Base-by-base conservation (phyloP, 2,113 vertebrate genomes). In the Onychostruthus taczanowskii region DNA sequence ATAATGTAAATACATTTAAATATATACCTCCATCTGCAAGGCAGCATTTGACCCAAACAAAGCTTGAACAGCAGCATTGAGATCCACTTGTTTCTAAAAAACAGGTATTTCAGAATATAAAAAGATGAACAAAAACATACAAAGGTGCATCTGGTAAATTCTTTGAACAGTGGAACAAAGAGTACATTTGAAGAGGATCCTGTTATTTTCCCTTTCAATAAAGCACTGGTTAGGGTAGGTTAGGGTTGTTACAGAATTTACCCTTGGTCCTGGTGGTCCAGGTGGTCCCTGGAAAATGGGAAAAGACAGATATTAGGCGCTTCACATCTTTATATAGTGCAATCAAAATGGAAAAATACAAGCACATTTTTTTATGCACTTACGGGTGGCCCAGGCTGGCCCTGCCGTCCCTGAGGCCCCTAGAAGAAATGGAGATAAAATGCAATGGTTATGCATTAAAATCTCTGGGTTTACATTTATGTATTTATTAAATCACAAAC, bases 361-460 rank as follows among this genome's bases (percentile, higher is more conserved):
- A 31, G 30, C 12, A 67, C 61, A 56, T 13, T 6, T 79, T 63
- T 70, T 68, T 19, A 39, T 27, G 43, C 19, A 98, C 99, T 98
- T 97, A 99, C 99, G 93, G 98, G 98, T 83, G 97, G 99, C 46
- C 99, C 99, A 93, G 99, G 98, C 91, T 91, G 98, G 82, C 99
- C 99, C 82, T 91, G 97, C 58, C 97, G 98, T 94, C 99, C 99
- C 97, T 98, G 99, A 91, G 98, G 99, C 55, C 99, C 99, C 99
- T 99, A 93, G 58, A 91, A 97, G 44, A 96, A 94, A 96, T 4
- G 12, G 59, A 97, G 55, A 94, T 27, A 95, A 87, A 87, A 96
- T 39, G 53, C 12, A 90, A 44, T 16, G 35, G 35, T 47, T 77
- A 87, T 2, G 84, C 22, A 44, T 58, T 2, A 64, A 74, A 37